Conservation (phyloP, 2,113 vertebrate species). For the Empidonax traillii region DNA sequence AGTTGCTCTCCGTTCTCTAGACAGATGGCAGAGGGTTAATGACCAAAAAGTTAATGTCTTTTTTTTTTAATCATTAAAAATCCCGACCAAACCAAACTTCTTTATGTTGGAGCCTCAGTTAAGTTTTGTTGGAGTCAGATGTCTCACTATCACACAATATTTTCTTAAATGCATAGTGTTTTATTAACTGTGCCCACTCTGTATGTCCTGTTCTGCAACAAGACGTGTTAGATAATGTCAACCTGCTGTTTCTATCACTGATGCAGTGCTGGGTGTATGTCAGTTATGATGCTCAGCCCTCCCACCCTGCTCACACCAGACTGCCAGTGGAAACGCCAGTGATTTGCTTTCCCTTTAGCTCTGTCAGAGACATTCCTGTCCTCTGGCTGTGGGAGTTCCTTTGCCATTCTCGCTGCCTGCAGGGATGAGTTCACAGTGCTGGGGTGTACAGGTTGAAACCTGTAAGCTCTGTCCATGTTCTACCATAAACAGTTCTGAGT, state of each 20-base stretch:
- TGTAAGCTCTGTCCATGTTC: not conserved
- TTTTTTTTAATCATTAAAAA: not conserved
- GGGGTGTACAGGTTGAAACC: not conserved
- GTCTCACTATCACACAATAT: not conserved
- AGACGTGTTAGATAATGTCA: too few relatives aligned
- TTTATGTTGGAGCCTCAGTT: not conserved
- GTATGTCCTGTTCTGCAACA: not conserved
- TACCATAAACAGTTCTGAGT: not conserved
- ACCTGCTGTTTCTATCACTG: not conserved
- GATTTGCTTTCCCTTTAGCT: not conserved
- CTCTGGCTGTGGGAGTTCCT: not conserved
- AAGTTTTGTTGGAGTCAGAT: not conserved
- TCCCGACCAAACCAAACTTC: fast-evolving
- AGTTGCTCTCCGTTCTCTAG: not conserved
- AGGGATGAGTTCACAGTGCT: not conserved
- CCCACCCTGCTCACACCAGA: not conserved
- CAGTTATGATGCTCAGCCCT: not conserved
- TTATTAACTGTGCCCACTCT: not conserved
- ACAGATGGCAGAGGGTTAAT: not conserved
- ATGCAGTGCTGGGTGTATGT: not conserved
- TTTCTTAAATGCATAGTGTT: not conserved
- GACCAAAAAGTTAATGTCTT: not conserved
- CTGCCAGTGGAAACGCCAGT: not conserved
- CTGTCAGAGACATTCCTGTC: not conserved
- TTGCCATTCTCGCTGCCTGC: not conserved